A percentile compares a stretch with the other conserved stretches of the same genome.
Evolutionary conservation across 2,113 vertebrate species (phyloP).

Genomic region (Scortum barcoo): DNA sequence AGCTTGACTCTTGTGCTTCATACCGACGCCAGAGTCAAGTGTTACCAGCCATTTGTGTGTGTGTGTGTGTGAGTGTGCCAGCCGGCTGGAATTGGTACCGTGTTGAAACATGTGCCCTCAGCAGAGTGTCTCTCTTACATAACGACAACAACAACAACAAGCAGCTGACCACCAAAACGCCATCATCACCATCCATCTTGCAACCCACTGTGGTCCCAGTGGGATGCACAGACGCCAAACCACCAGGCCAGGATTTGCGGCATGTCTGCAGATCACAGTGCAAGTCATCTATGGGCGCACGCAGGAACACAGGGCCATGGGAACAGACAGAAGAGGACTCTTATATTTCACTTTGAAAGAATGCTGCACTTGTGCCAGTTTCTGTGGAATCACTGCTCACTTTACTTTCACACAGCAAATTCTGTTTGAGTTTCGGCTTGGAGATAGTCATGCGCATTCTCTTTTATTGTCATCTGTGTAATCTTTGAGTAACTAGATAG

Average conservation of each 20-base stretch:
- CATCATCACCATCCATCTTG: slow-evolving; percentile 31
- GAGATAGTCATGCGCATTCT: not conserved
- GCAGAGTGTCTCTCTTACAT: slow-evolving; percentile 52
- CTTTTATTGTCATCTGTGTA: not conserved
- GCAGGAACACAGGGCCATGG: slow-evolving; percentile 17
- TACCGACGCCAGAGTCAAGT: not conserved
- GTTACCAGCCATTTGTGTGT: slow-evolving; percentile 27
- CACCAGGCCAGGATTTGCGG: slow-evolving; percentile 10
- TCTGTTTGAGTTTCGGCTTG: not conserved
- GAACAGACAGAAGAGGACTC: slow-evolving; percentile 11
- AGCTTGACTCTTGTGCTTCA: not conserved
- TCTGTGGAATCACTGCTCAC: not conserved
- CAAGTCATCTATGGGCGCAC: slow-evolving; percentile 6
- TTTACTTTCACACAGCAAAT: not conserved
- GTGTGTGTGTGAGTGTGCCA: slow-evolving; percentile 3
- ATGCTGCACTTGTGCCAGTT: not conserved
- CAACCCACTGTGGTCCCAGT: slow-evolving; percentile 18
- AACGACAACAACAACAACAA: slow-evolving; percentile 65
- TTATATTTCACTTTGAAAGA: slow-evolving; percentile 1
- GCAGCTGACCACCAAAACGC: slow-evolving; percentile 69
- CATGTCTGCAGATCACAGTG: slow-evolving; percentile 13
- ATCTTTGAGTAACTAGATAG: not conserved
- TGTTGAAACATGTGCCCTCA: slow-evolving; percentile 49
- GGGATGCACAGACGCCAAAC: slow-evolving; percentile 43
- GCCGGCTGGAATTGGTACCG: slow-evolving; percentile 1